phyloP scores from a whole-genome alignment of 2,113 vertebrate genomes.

The Hippopotamus amphibius region DNA sequence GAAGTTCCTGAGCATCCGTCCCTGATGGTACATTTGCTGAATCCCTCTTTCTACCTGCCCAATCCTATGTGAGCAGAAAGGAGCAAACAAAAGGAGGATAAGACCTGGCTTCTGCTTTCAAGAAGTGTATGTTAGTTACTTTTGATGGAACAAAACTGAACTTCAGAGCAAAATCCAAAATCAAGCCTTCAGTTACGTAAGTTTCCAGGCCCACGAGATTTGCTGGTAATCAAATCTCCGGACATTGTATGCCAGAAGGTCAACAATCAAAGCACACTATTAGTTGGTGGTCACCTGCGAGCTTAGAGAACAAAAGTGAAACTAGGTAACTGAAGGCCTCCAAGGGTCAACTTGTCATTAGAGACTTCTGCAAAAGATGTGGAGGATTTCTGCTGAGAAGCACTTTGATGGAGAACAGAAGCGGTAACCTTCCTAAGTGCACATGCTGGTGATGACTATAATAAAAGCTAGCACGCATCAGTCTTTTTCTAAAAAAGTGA shows the following conservation, averaged over 20 bases:
- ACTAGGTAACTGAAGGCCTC: neutral
- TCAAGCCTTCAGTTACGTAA: neutral
- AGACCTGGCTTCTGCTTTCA: neutral
- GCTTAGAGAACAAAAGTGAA: neutral
- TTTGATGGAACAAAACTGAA: conserved; percentile 10
- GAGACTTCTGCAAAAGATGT: neutral
- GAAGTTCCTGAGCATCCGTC: neutral
- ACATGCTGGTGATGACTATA: neutral
- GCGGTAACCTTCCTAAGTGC: neutral
- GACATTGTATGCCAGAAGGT: neutral
- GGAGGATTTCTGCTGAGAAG: neutral
- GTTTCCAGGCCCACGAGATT: neutral
- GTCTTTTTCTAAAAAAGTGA: neutral
- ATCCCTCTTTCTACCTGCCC: neutral
- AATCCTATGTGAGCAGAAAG: neutral
- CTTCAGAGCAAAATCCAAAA: neutral
- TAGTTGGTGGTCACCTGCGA: neutral
- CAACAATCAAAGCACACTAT: neutral
- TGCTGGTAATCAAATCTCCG: neutral
- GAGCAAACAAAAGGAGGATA: neutral
- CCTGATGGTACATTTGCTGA: neutral
- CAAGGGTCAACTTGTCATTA: neutral
- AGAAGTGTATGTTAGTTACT: conserved; percentile 15
- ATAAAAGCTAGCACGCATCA: neutral
- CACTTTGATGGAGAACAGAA: neutral